Conservation (phyloP, 2,113 vertebrate genomes). For the Alethe castanea region DNA sequence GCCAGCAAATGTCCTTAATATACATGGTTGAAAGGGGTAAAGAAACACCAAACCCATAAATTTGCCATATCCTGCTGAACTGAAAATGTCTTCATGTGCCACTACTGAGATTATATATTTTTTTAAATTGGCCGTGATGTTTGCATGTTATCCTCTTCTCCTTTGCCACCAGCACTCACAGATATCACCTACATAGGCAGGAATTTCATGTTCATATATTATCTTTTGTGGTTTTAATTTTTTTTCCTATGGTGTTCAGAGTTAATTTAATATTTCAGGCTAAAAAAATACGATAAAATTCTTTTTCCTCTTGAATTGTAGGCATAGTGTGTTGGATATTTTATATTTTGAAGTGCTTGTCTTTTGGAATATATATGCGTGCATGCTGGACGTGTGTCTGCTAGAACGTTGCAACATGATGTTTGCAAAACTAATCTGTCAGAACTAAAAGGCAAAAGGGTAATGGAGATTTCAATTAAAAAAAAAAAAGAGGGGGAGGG, state of each 20-base stretch:
- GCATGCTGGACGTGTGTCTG: neutral
- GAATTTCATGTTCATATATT: neutral
- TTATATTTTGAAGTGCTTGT: neutral
- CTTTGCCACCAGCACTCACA: neutral
- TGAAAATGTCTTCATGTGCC: neutral
- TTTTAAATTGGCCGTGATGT: neutral
- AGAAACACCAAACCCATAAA: neutral
- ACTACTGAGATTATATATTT: neutral
- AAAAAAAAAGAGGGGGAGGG: no score
- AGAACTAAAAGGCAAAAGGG: neutral
- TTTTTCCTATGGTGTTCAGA: neutral
- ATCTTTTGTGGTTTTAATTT: neutral
- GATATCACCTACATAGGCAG: neutral
- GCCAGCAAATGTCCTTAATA: conserved; percentile 14
- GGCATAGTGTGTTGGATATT: neutral
- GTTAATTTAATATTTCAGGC: neutral
- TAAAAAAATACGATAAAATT: neutral
- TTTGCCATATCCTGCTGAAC: neutral
- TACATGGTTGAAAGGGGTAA: neutral
- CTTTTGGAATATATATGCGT: neutral
- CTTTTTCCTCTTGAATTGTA: neutral
- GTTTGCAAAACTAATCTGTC: neutral
- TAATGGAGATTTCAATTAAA: neutral
- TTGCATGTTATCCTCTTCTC: neutral
- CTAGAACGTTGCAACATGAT: neutral